Conservation (phyloP, 2,797 vertebrate genomes). For the Harpagifer antarcticus region DNA sequence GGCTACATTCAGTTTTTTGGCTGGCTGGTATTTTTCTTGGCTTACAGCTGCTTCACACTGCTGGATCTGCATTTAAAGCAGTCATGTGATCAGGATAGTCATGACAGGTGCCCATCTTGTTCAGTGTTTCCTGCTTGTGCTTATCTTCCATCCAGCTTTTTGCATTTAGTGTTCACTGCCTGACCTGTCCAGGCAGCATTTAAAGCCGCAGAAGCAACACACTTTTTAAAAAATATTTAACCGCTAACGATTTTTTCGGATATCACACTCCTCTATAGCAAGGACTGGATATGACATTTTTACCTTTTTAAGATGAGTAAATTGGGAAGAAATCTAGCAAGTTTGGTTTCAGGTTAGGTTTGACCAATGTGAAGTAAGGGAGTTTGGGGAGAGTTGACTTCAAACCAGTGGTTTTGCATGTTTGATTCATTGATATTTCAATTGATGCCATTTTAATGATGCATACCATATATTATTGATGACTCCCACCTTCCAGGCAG, state of each 20-base stretch:
- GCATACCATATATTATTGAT: background rate
- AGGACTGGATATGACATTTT: constrained; percentile 6
- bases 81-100: constrained; percentile 50
- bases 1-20: constrained; percentile 37
- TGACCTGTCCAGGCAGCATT: constrained; percentile 56
- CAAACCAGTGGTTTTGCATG: constrained; percentile 42
- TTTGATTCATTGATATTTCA: constrained; percentile 5
- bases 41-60: constrained; percentile 62
- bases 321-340: constrained; percentile 10
- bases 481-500: background rate
- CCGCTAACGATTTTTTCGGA: constrained; percentile 15
- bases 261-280: constrained; percentile 8
- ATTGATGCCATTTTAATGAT: background rate
- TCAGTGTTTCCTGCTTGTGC: constrained; percentile 82
- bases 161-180: constrained; percentile 67
- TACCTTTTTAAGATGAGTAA: constrained; percentile 13
- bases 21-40: constrained; percentile 56
- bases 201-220: constrained; percentile 20
- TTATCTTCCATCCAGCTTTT: constrained; percentile 82
- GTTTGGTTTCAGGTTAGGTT: constrained; percentile 22
- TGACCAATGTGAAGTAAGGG: constrained; percentile 1
- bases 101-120: constrained; percentile 68
- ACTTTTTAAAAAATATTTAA: constrained; percentile 48
- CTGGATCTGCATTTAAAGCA: constrained; percentile 45
- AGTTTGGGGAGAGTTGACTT: constrained; percentile 3